Percentiles rank a stretch among this genome's conserved stretches.
Evolutionary conservation across 2,113 vertebrate genomes (phyloP).

Genomic region (Spea multiplicata): DNA sequence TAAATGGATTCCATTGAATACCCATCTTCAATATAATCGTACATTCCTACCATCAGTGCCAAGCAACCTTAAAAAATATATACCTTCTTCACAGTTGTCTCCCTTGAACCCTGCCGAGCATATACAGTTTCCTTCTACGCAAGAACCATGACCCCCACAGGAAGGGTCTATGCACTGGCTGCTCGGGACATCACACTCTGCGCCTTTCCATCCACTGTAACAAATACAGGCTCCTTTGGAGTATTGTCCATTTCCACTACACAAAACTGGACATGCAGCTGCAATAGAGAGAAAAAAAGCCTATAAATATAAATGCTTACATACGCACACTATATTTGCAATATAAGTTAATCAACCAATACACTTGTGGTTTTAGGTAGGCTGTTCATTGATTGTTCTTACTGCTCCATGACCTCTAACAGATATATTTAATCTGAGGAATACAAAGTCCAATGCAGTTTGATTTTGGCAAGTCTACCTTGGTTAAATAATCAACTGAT

Average conservation of each 20-base stretch:
- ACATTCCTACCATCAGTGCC: too few species aligned
- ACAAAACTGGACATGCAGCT: conserved; percentile 92
- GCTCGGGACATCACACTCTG: conserved; percentile 88
- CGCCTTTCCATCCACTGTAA: conserved; percentile 97
- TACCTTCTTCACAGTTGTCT: conserved; percentile 90
- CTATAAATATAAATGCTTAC: conserved; percentile 9
- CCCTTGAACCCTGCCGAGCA: conserved; percentile 94
- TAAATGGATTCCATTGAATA: too few species aligned
- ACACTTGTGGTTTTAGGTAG: conserved; percentile 15
- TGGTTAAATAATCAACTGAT: conserved; percentile 19
- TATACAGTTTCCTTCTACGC: conserved; percentile 89
- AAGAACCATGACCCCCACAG: conserved; percentile 91
- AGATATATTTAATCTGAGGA: conserved; percentile 29
- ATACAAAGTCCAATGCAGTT: conserved; percentile 27
- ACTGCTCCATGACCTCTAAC: conserved; percentile 30
- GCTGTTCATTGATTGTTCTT: conserved; percentile 30
- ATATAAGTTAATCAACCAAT: conserved; percentile 34
- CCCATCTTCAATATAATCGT: too few species aligned
- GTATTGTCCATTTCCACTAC: conserved; percentile 96
- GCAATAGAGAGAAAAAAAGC: conserved; percentile 45
- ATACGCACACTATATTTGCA: conserved; percentile 15
- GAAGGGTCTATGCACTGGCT: conserved; percentile 94
- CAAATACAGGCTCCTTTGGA: conserved; percentile 94
- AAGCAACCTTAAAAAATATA: conserved; percentile 41
- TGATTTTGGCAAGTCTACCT: conserved; percentile 20